Conservation (phyloP, 2,113 vertebrate genomes). For the Psilopsiagon aurifrons region DNA sequence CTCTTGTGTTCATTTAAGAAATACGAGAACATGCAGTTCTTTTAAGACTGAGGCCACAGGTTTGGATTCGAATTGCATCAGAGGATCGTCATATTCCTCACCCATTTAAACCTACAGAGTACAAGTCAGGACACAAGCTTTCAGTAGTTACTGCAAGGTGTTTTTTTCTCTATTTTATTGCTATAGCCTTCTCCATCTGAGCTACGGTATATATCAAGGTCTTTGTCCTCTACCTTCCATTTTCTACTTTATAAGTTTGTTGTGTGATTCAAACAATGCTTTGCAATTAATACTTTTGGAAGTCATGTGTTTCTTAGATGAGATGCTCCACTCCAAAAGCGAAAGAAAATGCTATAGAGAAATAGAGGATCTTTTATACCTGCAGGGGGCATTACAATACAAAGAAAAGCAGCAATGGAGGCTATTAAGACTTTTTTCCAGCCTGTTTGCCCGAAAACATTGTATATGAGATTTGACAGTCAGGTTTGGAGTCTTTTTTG, state of each 20-base stretch:
- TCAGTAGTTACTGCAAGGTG: neutral
- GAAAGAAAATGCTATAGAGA: neutral
- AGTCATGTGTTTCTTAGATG: neutral
- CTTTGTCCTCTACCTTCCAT: neutral
- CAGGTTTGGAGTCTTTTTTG: neutral
- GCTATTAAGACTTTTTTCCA: neutral
- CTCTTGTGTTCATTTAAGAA: neutral
- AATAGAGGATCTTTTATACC: neutral
- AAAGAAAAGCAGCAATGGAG: neutral
- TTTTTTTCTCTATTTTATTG: neutral
- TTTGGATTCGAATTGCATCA: neutral
- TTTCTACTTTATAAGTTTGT: neutral
- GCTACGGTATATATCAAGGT: neutral
- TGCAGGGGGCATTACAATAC: conserved; percentile 71
- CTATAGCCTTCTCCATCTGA: neutral
- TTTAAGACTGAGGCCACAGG: neutral
- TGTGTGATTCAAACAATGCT: neutral
- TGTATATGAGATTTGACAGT: neutral
- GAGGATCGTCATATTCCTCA: neutral
- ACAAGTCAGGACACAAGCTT: neutral
- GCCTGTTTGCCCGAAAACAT: neutral
- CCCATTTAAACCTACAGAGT: neutral
- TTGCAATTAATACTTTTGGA: neutral
- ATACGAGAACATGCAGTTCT: neutral
- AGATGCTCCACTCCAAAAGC: neutral